These are phyloP conservation scores for Lasioglossum oenotherae DNA, from an alignment of 2,888 invertebrate species.

Conservation along the genomic window DNA sequence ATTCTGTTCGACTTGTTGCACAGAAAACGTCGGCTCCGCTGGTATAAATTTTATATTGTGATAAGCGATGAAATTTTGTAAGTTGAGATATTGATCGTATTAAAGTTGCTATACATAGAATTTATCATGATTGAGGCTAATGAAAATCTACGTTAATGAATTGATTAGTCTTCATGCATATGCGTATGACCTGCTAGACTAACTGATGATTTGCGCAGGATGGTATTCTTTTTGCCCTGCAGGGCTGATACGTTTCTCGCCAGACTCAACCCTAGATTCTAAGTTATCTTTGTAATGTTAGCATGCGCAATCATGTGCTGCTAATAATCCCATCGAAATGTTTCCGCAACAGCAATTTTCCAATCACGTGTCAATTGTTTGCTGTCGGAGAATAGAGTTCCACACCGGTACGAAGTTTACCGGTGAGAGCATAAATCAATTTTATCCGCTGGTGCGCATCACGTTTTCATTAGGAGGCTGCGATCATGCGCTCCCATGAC, in stretches of 20 bases:
- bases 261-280: too few relatives aligned
- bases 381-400: background rate
- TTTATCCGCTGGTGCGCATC: conserved; percentile 52
- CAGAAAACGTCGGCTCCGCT: background rate
- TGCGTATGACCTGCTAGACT: too few relatives aligned
- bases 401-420: conserved; percentile 20
- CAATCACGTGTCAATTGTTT: background rate
- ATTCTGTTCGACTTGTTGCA: conserved; percentile 4
- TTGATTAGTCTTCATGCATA: background rate
- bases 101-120: background rate
- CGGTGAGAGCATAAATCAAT: conserved; percentile 63
- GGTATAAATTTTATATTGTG: background rate
- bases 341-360: background rate
- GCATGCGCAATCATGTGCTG: too few relatives aligned
- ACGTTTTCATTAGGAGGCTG: conserved; percentile 63
- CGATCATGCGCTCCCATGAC: conserved; percentile 60
- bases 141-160: background rate
- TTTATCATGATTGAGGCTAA: background rate
- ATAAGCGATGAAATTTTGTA: background rate
- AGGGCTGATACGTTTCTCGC: too few relatives aligned
- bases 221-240: too few relatives aligned
- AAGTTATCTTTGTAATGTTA: too few relatives aligned
- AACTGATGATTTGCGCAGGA: too few relatives aligned
- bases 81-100: background rate
- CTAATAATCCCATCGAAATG: background rate